A percentile compares a stretch with the other conserved stretches of the same genome.
These are phyloP conservation scores for Phoeniculus purpureus DNA, from an alignment of 2,797 vertebrate species.

Conservation along the genomic window DNA sequence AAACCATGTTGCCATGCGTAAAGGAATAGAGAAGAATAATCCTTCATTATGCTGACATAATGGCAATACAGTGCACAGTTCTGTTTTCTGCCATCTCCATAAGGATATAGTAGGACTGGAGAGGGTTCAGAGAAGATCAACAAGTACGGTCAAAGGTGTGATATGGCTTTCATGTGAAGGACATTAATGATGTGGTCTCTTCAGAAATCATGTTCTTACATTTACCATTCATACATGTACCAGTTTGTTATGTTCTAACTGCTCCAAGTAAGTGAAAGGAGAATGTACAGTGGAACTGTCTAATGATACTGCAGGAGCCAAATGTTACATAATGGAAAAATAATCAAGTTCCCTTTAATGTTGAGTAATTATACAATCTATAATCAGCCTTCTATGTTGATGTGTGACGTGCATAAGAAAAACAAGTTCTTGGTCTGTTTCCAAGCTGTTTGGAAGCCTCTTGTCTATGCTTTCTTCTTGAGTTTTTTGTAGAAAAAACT, in stretches of 20 bases:
- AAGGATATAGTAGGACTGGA: neutral
- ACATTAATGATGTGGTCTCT: neutral
- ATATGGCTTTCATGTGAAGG: neutral
- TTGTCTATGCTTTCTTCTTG: constrained; percentile 24
- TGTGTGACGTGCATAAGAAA: constrained; percentile 34
- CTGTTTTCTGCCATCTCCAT: neutral
- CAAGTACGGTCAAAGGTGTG: neutral
- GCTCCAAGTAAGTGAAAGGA: constrained; percentile 36
- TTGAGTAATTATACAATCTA: neutral
- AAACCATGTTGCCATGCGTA: neutral
- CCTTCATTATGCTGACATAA: neutral
- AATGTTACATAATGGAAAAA: constrained; percentile 51
- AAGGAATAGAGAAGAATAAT: neutral
- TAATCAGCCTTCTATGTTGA: neutral
- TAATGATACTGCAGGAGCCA: neutral
- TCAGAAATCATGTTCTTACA: neutral
- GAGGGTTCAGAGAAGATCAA: neutral
- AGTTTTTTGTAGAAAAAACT: constrained; percentile 10
- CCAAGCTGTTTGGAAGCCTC: constrained; percentile 37
- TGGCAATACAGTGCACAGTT: neutral
- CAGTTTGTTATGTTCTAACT: neutral
- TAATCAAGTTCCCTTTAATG: neutral
- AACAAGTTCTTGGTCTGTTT: constrained; percentile 40
- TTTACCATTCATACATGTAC: neutral
- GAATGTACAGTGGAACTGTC: neutral